Evolutionary conservation across 2,888 invertebrate genomes (phyloP).

Genomic region (Lasioglossum oenotherae): DNA sequence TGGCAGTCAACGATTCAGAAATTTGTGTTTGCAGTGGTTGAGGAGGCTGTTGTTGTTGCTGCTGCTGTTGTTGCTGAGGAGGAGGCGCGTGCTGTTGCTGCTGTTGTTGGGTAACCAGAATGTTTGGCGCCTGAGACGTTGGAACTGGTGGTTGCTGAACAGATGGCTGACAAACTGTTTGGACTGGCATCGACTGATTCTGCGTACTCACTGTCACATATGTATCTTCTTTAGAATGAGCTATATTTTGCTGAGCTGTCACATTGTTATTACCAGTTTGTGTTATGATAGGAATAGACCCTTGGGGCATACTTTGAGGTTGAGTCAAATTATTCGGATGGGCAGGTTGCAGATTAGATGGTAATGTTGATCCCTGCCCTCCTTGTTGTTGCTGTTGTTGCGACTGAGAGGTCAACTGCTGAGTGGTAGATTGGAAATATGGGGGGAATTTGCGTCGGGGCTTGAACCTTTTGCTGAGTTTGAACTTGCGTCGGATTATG

Average conservation of each 20-base stretch:
- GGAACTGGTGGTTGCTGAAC: conserved; percentile 74
- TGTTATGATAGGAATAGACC: conserved; percentile 87
- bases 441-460: conserved; percentile 81
- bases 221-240: conserved; percentile 76
- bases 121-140: conserved; percentile 76
- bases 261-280: conserved; percentile 81
- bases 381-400: conserved; percentile 77
- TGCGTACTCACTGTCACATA: conserved; percentile 77
- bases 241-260: conserved; percentile 75
- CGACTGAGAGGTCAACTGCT: conserved; percentile 75
- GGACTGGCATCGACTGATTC: conserved; percentile 76
- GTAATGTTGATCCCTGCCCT: conserved; percentile 87
- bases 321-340: conserved; percentile 86
- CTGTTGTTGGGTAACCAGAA: conserved; percentile 76
- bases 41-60: conserved; percentile 82
- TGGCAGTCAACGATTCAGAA: conserved; percentile 78
- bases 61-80: conserved; percentile 84
- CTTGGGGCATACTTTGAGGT: conserved; percentile 87
- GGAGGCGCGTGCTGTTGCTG: conserved; percentile 83
- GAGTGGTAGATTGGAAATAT: conserved; percentile 76
- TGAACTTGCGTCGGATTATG: conserved; percentile 86
- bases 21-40: conserved; percentile 74
- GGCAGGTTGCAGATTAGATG: conserved; percentile 86
- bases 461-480: conserved; percentile 84
- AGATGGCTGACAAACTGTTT: conserved; percentile 76